Conservation (phyloP, 2,888 invertebrate species). For the Epinotia demarniana region DNA sequence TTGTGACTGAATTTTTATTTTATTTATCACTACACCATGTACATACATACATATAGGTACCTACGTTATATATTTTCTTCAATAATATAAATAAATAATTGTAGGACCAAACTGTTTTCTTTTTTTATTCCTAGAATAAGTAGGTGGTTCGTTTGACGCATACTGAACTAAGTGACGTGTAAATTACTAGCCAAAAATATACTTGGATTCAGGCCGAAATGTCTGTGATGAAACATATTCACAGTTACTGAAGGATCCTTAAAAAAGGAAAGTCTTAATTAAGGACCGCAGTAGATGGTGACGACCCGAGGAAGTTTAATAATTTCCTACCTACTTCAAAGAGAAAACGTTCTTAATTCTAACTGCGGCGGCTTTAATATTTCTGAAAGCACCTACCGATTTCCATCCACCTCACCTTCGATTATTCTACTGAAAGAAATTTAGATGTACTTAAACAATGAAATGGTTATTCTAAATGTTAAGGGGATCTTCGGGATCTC, state of each 20-base stretch:
- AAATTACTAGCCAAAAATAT: not conserved
- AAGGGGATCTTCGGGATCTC: not conserved
- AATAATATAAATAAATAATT: too few species aligned
- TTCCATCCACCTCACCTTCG: not conserved
- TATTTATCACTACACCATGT: too few species aligned
- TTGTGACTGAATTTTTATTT: too few species aligned
- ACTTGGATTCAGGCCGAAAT: not conserved
- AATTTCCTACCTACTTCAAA: slow-evolving; percentile 18
- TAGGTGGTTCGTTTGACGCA: too few species aligned
- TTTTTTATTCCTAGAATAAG: too few species aligned
- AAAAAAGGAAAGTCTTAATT: slow-evolving; percentile 26
- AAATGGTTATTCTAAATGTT: too few species aligned
- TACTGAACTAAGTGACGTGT: too few species aligned
- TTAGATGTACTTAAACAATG: too few species aligned
- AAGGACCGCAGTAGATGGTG: slow-evolving; percentile 21
- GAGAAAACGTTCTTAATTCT: slow-evolving; percentile 12
- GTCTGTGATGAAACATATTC: not conserved
- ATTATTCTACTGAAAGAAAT: too few species aligned
- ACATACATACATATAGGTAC: too few species aligned
- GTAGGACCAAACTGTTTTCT: too few species aligned
- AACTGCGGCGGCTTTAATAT: slow-evolving; percentile 11
- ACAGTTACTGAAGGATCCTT: not conserved
- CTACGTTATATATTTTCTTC: too few species aligned
- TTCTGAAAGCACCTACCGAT: not conserved
- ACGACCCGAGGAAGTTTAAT: slow-evolving; percentile 26